Percentiles rank a stretch among this genome's conserved stretches.
Conservation (phyloP, 1,140 invertebrate species). For the Cardiocondyla obscurior region DNA sequence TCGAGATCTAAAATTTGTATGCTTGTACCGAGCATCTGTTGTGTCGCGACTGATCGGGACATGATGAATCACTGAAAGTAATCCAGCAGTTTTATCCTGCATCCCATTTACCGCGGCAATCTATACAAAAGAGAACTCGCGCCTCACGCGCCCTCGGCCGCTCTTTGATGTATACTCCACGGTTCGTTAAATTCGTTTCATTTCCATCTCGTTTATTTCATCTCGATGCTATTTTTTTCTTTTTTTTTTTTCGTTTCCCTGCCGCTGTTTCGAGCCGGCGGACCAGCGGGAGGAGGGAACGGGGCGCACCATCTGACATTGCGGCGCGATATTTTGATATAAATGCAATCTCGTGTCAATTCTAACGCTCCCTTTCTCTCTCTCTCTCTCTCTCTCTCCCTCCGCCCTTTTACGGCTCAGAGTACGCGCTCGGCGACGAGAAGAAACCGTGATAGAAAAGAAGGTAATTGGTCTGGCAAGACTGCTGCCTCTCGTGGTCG, state of each 20-base stretch:
- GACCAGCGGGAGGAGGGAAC: background rate
- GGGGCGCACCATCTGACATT: slow-evolving; percentile 11
- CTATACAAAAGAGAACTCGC: slow-evolving; percentile 39
- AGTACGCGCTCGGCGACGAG: background rate
- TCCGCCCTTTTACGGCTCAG: background rate
- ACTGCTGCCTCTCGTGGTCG: slow-evolving; percentile 58
- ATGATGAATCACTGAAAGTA: slow-evolving; percentile 23
- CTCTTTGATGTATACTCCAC: slow-evolving; percentile 5
- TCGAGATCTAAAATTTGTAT: slow-evolving; percentile 34
- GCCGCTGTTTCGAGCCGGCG: slow-evolving; percentile 27
- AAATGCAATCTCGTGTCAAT: slow-evolving; percentile 57
- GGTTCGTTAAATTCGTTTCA: slow-evolving; percentile 61
- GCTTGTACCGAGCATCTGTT: slow-evolving; percentile 16
- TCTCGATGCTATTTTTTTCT: slow-evolving; percentile 22
- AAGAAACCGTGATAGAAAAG: slow-evolving; percentile 60
- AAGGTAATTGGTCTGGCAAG: slow-evolving; percentile 68
- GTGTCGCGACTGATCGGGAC: slow-evolving; percentile 31
- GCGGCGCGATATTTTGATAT: slow-evolving; percentile 46
- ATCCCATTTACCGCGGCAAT: slow-evolving; percentile 27
- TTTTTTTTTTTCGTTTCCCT: background rate
- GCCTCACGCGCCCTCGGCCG: background rate
- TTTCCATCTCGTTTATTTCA: slow-evolving; percentile 62
- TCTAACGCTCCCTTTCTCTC: background rate
- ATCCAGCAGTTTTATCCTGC: slow-evolving; percentile 52
- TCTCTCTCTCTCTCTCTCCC: too few relatives aligned